Conservation (phyloP, 2,113 vertebrate species). For the Paraplagusia blochii region DNA sequence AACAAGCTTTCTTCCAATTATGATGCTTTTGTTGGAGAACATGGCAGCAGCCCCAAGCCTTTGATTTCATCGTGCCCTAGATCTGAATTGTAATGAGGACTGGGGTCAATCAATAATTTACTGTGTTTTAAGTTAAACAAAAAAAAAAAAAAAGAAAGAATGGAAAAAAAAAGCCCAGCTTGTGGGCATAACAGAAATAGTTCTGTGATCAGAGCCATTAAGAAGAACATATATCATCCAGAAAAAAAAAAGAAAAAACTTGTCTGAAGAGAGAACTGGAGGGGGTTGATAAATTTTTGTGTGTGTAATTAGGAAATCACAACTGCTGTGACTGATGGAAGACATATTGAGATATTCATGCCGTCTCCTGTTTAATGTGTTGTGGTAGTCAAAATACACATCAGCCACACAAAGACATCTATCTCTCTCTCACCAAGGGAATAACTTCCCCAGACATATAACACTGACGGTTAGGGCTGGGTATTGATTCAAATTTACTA, state of each 20-base stretch:
- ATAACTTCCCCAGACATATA: conserved; percentile 8
- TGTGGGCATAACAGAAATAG: conserved; percentile 70
- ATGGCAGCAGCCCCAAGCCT: conserved; percentile 79
- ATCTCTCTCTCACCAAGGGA: conserved; percentile 19
- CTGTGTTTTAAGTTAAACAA: conserved; percentile 66
- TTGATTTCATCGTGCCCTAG: conserved; percentile 77
- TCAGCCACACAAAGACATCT: conserved; percentile 4
- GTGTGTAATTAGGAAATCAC: conserved; percentile 19
- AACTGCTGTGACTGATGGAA: conserved; percentile 37
- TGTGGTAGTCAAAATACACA: background rate
- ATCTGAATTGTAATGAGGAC: conserved; percentile 79
- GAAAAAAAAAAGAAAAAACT: no score
- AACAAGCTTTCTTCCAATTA: conserved; percentile 59
- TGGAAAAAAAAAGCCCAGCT: conserved; percentile 64
- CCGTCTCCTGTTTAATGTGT: conserved; percentile 30
- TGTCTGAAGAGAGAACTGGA: background rate
- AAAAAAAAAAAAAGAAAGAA: background rate
- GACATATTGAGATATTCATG: conserved; percentile 23
- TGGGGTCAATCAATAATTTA: conserved; percentile 88
- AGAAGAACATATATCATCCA: conserved; percentile 26
- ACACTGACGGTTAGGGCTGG: background rate
- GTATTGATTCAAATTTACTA: no score
- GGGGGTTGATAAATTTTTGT: conserved; percentile 3
- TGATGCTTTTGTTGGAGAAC: conserved; percentile 46
- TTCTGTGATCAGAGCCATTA: conserved; percentile 75